Evolutionary conservation across 2,797 vertebrate species (phyloP), one percentile per base, ranked within the genome.

Genomic region (Kryptolebias ocellatus): DNA sequence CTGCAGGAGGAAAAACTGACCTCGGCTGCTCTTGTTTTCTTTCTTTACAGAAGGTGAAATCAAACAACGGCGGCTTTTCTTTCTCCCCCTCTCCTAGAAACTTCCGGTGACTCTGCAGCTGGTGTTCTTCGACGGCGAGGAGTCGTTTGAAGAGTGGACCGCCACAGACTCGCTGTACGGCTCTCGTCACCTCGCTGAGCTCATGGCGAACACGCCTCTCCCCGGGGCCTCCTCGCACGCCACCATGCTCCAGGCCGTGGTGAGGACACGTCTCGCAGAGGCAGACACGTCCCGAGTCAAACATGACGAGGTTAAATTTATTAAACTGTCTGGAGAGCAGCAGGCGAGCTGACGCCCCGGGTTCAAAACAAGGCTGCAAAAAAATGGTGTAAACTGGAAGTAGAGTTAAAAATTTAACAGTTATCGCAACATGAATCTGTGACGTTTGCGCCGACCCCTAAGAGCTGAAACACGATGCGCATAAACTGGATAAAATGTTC

Each of bases 101-200:
- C 78, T 85, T 39, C 89, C 87, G 0, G 82, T 96, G 62, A 93
- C 95, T 1, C 91, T 98, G 14, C 96, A 98, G 92, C 87, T 98
- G 15, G 93, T 97, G 24, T 98, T 98, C 79, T 93, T 98, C 39
- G 97, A 98, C 0, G 97, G 97, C 0, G 97, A 98, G 72, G 97
- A 98, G 77, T 95, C 97, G 0, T 94, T 98, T 8, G 93, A 88
- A 61, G 92, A 94, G 10, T 98, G 97, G 97, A 96, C 95, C 0
- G 88, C 68, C 66, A 91, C 85, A 0, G 96, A 98, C 71, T 98
- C 97, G 0, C 90, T 98, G 27, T 98, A 98, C 0, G 97, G 97
- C 6, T 96, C 97, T 2, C 94, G 95, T 2, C 96, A 98, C 86
- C 86, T 98, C 70, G 96, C 96, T 0, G 89, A 94, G 29, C 93